Evolutionary conservation across 2,888 invertebrate genomes (phyloP), one percentile per base, ranked within the genome.

Genomic region (Orchesellides sinensis): DNA sequence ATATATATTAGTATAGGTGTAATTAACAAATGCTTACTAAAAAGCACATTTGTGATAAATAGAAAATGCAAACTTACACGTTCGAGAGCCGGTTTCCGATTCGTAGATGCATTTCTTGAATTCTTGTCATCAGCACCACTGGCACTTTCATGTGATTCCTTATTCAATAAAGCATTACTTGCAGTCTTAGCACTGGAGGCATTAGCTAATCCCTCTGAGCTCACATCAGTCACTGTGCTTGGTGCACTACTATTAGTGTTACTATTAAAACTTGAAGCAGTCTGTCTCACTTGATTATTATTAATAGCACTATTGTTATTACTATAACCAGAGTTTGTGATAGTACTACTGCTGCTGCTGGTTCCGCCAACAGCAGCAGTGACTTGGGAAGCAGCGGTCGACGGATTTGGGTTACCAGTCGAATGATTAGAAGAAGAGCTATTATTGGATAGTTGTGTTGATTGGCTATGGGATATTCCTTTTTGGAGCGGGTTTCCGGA

Each of bases 51-150:
- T 6, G 10, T 32, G 32, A 32, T 32, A 32, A 32, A 32, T 32
- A 63, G 49, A 19, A 23, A 35, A 25, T 19, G 45, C 27, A n/a
- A 54, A 65, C 87, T 87, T 88, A 88, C 88, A 75, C 87, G 86
- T 68, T 87, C 85, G 74, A 86, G 83, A 78, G 87, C 83, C 54
- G 87, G 86, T 79, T 87, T 87, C 72, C 80, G 80, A 32, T 69
- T 77, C n/a, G 86, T 61, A 29, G 65, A 59, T 72, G 70, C 74
- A 80, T 74, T 70, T 72, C 65, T 82, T 19, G 77, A 52, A 52
- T 73, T 78, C 59, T 84, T 85, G 52, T 86, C 86, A 83, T 85
- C 82, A 80, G 83, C 75, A 85, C 70, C 82, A 81, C 79, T 84
- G 79, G 72, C 82, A 84, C 83, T 81, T 25, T 85, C 74, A 82